Percentiles rank a stretch among this genome's conserved stretches.
Evolutionary conservation across 2,113 vertebrate species (phyloP).

Genomic region (Sclerurus mexicanus): DNA sequence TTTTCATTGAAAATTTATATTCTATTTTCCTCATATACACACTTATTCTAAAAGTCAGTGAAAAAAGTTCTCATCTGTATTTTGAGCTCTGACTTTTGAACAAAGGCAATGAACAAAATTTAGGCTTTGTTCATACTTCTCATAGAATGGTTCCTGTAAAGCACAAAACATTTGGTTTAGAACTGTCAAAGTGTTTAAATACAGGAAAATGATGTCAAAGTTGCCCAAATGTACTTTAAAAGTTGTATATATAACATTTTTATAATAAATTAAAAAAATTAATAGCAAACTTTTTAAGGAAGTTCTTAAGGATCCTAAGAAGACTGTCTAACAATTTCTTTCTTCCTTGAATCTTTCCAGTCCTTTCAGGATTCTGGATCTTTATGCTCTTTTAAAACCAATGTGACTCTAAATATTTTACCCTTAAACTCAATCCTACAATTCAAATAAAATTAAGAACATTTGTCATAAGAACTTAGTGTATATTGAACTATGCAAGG

Average conservation of each 20-base stretch:
- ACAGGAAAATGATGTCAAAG: not conserved
- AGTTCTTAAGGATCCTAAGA: not conserved
- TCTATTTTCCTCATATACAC: rapidly evolving
- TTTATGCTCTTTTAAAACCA: not conserved
- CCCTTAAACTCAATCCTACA: not conserved
- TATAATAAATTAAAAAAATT: not conserved
- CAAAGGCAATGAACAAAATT: not conserved
- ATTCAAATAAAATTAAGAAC: not conserved
- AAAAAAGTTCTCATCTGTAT: not conserved
- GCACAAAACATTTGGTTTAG: not conserved
- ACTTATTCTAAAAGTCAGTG: not conserved
- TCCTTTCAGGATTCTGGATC: not conserved
- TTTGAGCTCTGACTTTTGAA: not conserved
- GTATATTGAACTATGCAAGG: not conserved
- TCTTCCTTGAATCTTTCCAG: not conserved
- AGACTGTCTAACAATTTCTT: not conserved
- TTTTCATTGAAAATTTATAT: not conserved
- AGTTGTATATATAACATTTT: not conserved
- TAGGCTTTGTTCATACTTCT: not conserved
- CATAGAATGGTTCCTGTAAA: not conserved
- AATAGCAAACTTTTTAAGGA: not conserved
- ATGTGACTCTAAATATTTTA: not conserved
- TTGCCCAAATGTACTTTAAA: not conserved
- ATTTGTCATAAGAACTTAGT: not conserved
- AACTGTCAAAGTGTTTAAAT: not conserved